Evolutionary conservation across 1,140 invertebrate genomes (phyloP), one percentile per base, ranked within the genome.

Genomic region (Lepeophtheirus salmonis): DNA sequence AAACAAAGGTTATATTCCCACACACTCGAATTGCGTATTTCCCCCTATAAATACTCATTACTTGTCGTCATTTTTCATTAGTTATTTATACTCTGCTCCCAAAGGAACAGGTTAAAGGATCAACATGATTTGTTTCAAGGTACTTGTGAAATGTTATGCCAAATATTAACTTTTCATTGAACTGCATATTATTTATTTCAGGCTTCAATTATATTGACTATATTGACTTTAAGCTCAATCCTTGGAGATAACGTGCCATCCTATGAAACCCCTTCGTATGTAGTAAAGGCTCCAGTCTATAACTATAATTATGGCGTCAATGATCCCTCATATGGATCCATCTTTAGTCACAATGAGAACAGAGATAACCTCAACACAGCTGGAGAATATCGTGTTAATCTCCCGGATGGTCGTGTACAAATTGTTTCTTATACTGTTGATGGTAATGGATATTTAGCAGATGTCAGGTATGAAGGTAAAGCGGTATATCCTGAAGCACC

Each of bases 311-410:
- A 66, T 50, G 63, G 58, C 17, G 65, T 66, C 3, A 48, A 64
- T 50, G 65, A 66, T 41, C 60, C 60, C n/a, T 22, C 62, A 17
- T 57, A 55, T 50, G 65, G 65, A 13, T 30, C 63, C 21, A 50
- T 62, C 49, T 66, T 64, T 50, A 49, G 51, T 18, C 64, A 66
- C 20, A 51, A 49, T 12, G 65, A 66, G 57, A 53, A 60, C 16
- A 60, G 62, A n/a, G 58, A 66, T 57, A 63, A 65, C 30, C 56
- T 56, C 61, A 56, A 61, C 56, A 64, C 62, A n/a, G 54, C 58
- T 4, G 65, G 65, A 12, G 53, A 51, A 4, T 66, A 66, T 63
- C 60, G 54, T 17, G 65, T 66, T n/a, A 59, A 65, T 58, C 58
- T 64, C 21, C 64, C 64, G 4, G 63, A 65, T 61, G 64, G 64